These are phyloP conservation scores for Aleiodes sp. DNA, from an alignment of 1,140 invertebrate species.

Conservation along the genomic window DNA sequence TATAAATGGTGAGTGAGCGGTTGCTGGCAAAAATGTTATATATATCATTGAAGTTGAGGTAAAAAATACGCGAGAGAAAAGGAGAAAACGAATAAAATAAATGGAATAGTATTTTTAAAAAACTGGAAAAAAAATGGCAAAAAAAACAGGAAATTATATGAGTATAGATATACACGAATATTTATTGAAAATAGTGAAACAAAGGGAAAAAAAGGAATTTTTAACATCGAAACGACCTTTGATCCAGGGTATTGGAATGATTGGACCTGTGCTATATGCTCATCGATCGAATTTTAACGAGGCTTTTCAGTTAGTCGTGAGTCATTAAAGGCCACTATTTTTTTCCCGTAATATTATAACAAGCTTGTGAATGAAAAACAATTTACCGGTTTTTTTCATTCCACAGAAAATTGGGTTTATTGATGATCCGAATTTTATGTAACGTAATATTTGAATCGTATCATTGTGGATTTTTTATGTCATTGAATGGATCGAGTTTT, in stretches of 20 bases:
- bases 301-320: slow-evolving; percentile 38
- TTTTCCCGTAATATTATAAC: neutral
- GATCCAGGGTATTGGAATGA: slow-evolving; percentile 32
- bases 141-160: no score
- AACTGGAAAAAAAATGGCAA: neutral
- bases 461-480: no score
- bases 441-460: no score
- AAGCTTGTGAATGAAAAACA: neutral
- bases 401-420: no score
- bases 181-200: neutral
- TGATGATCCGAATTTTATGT: no score
- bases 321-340: slow-evolving; percentile 27
- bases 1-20: slow-evolving; percentile 39
- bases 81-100: slow-evolving; percentile 3
- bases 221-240: neutral
- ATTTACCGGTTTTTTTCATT: no score
- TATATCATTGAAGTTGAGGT: neutral
- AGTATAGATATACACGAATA: neutral
- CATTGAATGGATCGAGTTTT: no score
- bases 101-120: neutral
- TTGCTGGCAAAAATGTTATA: slow-evolving; percentile 1
- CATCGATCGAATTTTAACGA: slow-evolving; percentile 36
- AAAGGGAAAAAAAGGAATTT: neutral
- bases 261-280: slow-evolving; percentile 35
- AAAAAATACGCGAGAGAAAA: neutral